Conservation (phyloP, 2,113 vertebrate genomes). For the Oryzias melastigma region DNA sequence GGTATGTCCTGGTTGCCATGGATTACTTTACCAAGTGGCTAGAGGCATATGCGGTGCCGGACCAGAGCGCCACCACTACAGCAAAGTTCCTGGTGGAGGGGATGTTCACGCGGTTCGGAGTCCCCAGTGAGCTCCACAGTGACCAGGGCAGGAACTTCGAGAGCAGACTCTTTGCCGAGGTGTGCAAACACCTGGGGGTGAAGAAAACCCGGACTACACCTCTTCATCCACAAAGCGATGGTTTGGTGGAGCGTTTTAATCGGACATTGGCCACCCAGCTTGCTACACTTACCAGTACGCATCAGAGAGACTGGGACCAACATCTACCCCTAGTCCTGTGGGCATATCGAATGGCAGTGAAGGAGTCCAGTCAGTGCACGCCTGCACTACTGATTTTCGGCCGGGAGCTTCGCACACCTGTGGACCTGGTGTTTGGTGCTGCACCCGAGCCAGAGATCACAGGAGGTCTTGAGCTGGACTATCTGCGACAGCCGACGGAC, state of each 20-base stretch:
- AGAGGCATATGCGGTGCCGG: neutral
- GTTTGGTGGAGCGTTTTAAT: too few species aligned
- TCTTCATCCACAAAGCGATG: neutral
- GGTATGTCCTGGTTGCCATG: neutral
- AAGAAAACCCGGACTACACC: neutral
- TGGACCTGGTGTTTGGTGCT: neutral
- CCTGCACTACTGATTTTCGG: neutral
- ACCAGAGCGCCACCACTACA: neutral
- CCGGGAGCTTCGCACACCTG: neutral
- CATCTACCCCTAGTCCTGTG: too few species aligned
- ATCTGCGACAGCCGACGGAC: neutral
- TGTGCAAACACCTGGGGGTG: neutral
- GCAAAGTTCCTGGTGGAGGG: neutral
- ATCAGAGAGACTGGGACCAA: too few species aligned
- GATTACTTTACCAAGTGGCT: conserved; percentile 8
- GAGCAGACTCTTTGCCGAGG: neutral
- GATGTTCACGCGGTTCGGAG: neutral
- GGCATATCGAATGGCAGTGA: neutral
- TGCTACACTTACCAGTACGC: too few species aligned
- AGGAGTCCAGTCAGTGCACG: neutral
- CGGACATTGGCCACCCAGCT: neutral
- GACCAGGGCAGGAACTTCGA: conserved; percentile 7
- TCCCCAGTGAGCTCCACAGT: neutral
- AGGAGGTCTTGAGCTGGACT: neutral
- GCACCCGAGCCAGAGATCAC: neutral